A percentile compares a stretch with the other conserved stretches of the same genome.
These are phyloP conservation scores for Chloroclystis v-ata DNA, from an alignment of 2,888 invertebrate genomes.

Conservation along the genomic window DNA sequence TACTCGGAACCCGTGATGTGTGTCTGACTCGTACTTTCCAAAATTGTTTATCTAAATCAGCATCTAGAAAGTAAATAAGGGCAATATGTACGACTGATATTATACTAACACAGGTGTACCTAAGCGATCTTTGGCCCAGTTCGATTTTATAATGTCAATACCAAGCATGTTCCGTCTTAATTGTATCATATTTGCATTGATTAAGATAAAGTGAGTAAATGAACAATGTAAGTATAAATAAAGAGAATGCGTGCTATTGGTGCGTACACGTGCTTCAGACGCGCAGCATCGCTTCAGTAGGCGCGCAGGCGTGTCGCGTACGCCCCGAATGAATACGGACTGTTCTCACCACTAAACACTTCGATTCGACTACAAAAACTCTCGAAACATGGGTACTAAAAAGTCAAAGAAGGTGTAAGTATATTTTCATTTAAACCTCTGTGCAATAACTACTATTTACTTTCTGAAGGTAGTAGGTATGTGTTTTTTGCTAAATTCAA, in stretches of 20 bases:
- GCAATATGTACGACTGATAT: too few relatives aligned
- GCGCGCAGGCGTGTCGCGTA: slow-evolving; percentile 2
- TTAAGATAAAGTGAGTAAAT: slow-evolving; percentile 20
- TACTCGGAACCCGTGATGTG: too few relatives aligned
- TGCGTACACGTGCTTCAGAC: slow-evolving; percentile 17
- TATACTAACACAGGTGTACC: too few relatives aligned
- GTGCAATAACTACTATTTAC: not conserved
- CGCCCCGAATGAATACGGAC: not conserved
- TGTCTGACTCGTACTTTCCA: too few relatives aligned
- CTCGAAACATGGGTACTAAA: slow-evolving; percentile 14
- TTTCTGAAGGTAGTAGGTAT: too few relatives aligned
- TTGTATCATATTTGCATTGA: slow-evolving; percentile 16
- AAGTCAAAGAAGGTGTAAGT: slow-evolving; percentile 16
- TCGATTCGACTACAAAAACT: not conserved
- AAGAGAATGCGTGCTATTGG: slow-evolving; percentile 5
- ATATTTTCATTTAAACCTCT: not conserved
- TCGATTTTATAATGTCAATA: slow-evolving; percentile 3
- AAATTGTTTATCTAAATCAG: too few relatives aligned
- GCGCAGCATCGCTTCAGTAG: slow-evolving; percentile 5
- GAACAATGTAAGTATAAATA: slow-evolving; percentile 22
- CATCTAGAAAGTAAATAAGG: too few relatives aligned
- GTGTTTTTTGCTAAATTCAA: too few relatives aligned
- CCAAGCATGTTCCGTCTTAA: not conserved
- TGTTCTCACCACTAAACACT: not conserved
- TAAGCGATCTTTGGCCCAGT: not conserved